These are phyloP conservation scores for Zophobas atratus DNA, from an alignment of 1,140 invertebrate genomes.

Conservation along the genomic window DNA sequence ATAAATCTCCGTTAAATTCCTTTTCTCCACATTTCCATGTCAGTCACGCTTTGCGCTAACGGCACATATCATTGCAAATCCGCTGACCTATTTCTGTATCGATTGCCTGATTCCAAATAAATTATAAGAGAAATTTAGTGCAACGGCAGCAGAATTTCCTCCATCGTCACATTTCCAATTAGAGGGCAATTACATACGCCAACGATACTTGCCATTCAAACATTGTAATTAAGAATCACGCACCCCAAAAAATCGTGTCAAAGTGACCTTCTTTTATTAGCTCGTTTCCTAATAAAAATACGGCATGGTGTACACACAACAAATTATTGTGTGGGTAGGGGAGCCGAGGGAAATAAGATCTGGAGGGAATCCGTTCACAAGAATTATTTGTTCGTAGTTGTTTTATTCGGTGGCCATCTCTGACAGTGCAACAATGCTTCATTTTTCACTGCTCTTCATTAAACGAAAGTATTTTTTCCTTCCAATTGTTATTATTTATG, in stretches of 20 bases:
- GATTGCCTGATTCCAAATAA: conserved; percentile 31
- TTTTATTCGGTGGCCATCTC: too few relatives aligned
- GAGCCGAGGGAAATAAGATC: too few relatives aligned
- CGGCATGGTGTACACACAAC: conserved; percentile 1
- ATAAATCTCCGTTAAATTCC: conserved; percentile 38
- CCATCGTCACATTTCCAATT: neutral
- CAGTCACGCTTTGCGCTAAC: conserved; percentile 44
- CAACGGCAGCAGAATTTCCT: neutral
- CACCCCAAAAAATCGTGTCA: conserved; percentile 1
- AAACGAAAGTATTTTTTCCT: too few relatives aligned
- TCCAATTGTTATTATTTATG: too few relatives aligned
- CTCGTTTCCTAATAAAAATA: conserved; percentile 11
- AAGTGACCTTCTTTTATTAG: conserved; percentile 9
- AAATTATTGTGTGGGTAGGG: neutral
- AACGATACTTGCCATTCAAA: neutral
- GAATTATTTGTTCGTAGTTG: too few relatives aligned
- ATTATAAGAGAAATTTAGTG: conserved; percentile 17
- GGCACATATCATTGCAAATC: conserved; percentile 46
- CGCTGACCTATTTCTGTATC: conserved; percentile 40
- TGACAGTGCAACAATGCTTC: too few relatives aligned
- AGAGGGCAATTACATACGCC: neutral
- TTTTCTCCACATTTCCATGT: conserved; percentile 44
- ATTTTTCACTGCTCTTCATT: too few relatives aligned
- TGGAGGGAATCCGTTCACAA: too few relatives aligned
- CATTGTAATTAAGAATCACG: neutral